A percentile compares a stretch with the other conserved stretches of the same genome.
Evolutionary conservation across 1,140 invertebrate genomes (phyloP).

Genomic region (Whitmania pigra): DNA sequence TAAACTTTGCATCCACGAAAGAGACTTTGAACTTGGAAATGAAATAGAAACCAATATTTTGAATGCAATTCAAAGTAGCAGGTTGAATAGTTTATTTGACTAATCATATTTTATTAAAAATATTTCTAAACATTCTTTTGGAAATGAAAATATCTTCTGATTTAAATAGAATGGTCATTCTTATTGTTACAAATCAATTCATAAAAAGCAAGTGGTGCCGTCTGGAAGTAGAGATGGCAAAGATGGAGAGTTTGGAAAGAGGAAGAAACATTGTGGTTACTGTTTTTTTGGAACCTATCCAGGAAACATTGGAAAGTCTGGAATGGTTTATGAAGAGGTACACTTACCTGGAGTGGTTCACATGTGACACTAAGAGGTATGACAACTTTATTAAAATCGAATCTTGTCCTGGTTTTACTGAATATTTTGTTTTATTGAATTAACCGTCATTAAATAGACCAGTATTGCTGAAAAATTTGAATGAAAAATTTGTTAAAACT

Average conservation of each 20-base stretch:
- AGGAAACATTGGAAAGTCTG: constrained; percentile 3
- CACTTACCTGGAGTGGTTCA: constrained; percentile 5
- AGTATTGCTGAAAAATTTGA: neutral
- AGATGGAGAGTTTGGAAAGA: constrained; percentile 6
- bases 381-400: neutral
- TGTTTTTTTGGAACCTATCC: neutral
- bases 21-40: constrained; percentile 2
- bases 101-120: too few species aligned
- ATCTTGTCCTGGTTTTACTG: neutral
- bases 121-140: too few species aligned
- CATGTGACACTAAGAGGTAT: neutral
- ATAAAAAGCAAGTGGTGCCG: constrained; percentile 8
- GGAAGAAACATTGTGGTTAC: neutral
- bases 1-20: neutral
- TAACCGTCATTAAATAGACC: neutral
- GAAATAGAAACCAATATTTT: neutral
- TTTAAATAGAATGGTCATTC: neutral
- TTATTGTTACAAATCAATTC: neutral
- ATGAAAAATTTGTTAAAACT: too few species aligned
- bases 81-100: neutral
- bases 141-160: too few species aligned
- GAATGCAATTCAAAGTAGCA: neutral
- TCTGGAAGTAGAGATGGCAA: neutral
- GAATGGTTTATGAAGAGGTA: neutral
- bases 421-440: neutral